A percentile compares a stretch with the other conserved stretches of the same genome.
These are phyloP conservation scores for Eonycteris spelaea DNA, from an alignment of 2,113 vertebrate genomes.

Conservation along the genomic window DNA sequence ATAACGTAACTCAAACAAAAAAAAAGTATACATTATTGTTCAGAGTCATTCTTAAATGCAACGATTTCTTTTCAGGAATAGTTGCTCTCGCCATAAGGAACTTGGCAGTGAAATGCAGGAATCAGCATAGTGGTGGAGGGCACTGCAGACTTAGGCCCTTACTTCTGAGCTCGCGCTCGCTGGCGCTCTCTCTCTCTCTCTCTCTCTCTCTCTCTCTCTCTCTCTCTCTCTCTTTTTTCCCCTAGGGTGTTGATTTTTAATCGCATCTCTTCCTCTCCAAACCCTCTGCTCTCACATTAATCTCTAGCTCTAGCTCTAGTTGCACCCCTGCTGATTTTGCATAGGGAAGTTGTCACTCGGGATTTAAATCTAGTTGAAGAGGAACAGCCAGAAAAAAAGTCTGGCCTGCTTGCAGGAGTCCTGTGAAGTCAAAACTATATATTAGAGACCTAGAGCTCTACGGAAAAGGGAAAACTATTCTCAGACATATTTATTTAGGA, in stretches of 20 bases:
- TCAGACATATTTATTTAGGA: background rate
- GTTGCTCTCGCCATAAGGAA: background rate
- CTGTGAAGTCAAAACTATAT: background rate
- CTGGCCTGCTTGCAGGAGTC: background rate
- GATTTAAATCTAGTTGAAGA: background rate
- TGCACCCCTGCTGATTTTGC: background rate
- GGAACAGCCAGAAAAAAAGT: background rate
- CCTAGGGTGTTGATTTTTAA: background rate
- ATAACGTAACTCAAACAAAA: background rate
- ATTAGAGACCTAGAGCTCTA: background rate
- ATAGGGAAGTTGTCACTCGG: background rate
- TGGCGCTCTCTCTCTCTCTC: too few species aligned
- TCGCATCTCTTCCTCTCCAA: background rate
- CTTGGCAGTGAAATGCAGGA: background rate
- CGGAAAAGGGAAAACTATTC: background rate
- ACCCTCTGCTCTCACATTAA: background rate
- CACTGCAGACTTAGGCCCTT: background rate
- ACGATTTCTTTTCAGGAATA: background rate
- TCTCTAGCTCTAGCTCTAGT: background rate
- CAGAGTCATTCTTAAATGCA: background rate
- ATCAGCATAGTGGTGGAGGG: background rate
- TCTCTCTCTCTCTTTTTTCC: background rate
- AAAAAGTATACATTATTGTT: slow-evolving; percentile 9
- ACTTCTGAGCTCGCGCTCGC: background rate
- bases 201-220: too few species aligned